Evolutionary conservation across 2,888 invertebrate genomes (phyloP).

Genomic region (Brachypalpus laphriformis): DNA sequence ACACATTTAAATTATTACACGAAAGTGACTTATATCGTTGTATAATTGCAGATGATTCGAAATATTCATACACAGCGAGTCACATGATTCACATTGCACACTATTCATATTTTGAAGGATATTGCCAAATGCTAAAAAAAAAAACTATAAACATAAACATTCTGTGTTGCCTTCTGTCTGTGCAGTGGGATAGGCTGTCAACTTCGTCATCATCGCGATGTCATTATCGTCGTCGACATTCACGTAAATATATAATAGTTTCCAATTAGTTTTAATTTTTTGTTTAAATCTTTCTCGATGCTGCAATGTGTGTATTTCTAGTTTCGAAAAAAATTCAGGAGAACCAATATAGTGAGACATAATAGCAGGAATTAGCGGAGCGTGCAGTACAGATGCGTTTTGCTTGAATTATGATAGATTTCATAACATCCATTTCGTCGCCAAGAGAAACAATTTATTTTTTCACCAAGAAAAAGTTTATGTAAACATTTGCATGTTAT

Average conservation of each 20-base stretch:
- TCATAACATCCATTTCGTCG: conserved; percentile 40
- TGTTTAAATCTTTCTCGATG: not conserved
- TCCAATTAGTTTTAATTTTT: conserved; percentile 29
- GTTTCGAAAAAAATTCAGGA: not conserved
- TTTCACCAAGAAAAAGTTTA: too few relatives aligned
- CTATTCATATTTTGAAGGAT: not conserved
- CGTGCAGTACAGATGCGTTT: conserved; percentile 22
- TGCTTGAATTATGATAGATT: conserved; percentile 25
- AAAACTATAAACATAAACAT: not conserved
- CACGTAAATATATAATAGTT: conserved; percentile 23
- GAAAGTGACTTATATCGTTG: not conserved
- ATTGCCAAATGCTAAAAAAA: not conserved
- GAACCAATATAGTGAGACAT: not conserved
- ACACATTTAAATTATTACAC: not conserved
- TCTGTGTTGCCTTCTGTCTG: not conserved
- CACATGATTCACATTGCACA: not conserved
- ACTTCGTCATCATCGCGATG: conserved; percentile 11
- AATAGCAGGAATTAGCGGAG: not conserved
- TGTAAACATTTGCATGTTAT: conserved; percentile 22
- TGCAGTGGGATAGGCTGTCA: conserved; percentile 7
- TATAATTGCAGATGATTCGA: not conserved
- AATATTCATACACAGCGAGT: not conserved
- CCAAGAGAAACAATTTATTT: conserved; percentile 24
- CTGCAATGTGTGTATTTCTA: not conserved
- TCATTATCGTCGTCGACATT: conserved; percentile 19